Evolutionary conservation across 2,888 invertebrate genomes (phyloP), one percentile per base, ranked within the genome.

Genomic region (Tenthredo amoena): DNA sequence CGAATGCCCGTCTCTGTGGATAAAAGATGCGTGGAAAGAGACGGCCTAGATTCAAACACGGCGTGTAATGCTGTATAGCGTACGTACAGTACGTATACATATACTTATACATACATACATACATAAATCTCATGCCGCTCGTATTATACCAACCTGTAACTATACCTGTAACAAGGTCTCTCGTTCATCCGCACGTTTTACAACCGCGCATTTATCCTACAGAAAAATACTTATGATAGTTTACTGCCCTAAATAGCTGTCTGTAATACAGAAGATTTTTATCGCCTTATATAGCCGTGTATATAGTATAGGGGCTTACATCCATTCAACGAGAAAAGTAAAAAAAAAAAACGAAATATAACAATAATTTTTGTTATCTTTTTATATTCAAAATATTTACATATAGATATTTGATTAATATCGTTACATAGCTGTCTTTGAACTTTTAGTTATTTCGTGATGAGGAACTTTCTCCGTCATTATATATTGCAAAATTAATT

Each of bases 21-120:
- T 83, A 83, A 83, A 83, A 83, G 83, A 83, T 83, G 83, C 83
- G 83, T 83, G 83, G 71, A 83, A 83, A 68, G 83, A 83, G 83
- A 47, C 68, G 83, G 68, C 83, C 83, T 83, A 83, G 83, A 83
- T 83, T 83, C 83, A 47, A 77, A 55, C 77, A 34, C 21, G 77
- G 31, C n/a, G 47, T 77, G 26, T 47, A 77, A 74, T 43, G n/a
- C 62, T 18, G 43, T 74, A 21, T 43, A 55, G n/a, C 26, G 26
- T 50, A 31, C 47, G 47, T n/a, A 37, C 31, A 18, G 26, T 18
- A 43, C 43, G 2, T n/a, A 15, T 34, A 65, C 65, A 34, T 12
- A 15, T 65, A 31, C 31, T 6, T 5, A 12, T 55, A 55, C 58
- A 5, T 31, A 71, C 6, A n/a, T 58, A 58, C 58, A 65, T 34